Conservation (phyloP, 2,888 invertebrate species). For the Lithophane leautieri region DNA sequence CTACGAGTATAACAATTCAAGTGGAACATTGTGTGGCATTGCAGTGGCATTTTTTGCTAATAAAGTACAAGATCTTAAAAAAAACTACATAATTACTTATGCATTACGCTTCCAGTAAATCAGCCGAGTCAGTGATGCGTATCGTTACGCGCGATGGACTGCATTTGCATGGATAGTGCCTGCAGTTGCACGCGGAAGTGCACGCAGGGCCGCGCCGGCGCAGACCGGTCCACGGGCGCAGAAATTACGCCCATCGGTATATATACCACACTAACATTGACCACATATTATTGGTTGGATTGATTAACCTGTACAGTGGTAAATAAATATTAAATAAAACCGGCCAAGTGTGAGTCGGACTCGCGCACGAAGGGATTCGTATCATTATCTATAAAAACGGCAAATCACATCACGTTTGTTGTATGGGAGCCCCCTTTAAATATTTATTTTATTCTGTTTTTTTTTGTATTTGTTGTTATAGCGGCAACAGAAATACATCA, state of each 20-base stretch:
- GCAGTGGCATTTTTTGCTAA: conserved; percentile 10
- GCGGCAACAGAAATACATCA: too few species aligned
- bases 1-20: background rate
- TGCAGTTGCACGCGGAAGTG: conserved; percentile 18
- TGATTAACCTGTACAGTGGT: too few species aligned
- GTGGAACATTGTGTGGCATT: background rate
- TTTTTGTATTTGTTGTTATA: too few species aligned
- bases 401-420: too few species aligned
- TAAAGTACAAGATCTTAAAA: conserved; percentile 26
- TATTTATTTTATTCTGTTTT: too few species aligned
- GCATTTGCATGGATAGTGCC: conserved; percentile 22
- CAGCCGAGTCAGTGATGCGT: conserved; percentile 2
- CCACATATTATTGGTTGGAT: background rate
- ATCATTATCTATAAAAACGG: too few species aligned
- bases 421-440: too few species aligned
- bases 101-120: conserved; percentile 14
- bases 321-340: too few species aligned
- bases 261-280: background rate
- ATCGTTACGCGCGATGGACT: conserved; percentile 17
- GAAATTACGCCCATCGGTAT: background rate
- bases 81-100: conserved; percentile 31
- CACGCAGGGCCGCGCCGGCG: background rate
- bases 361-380: too few species aligned
- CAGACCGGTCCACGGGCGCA: background rate
- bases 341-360: too few species aligned